Base-by-base conservation (phyloP, 1,140 invertebrate genomes). In the Micrasema longulum region DNA sequence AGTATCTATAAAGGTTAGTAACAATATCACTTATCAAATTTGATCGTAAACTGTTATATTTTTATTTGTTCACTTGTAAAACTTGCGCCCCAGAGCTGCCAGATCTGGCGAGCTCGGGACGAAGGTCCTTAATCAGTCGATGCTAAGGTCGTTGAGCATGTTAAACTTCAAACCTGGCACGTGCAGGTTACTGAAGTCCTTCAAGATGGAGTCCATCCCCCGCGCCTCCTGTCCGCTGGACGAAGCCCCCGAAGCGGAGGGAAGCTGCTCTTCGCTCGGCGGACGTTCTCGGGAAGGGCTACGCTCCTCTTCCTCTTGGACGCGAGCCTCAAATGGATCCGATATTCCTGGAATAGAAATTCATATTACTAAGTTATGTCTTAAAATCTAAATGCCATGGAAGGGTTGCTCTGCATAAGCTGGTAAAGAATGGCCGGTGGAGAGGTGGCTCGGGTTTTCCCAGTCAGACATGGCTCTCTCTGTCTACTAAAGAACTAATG, bases 51-150 rank as follows among this genome's bases (percentile, higher is more conserved):
- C 26, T 31, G n/a, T n/a, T n/a, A n/a, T n/a, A n/a, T n/a, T n/a
- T n/a, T n/a, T n/a, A n/a, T n/a, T n/a, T 45, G 14, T 60, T 60
- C 53, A 71, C 63, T 76, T 73, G 52, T 76, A 70, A 14, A 76
- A 53, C 53, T 72, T 74, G 9, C 75, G 63, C 18, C 72, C 75
- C 50, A 76, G 65, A 20, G 75, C 50, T 16, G 68, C 75, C 55
- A 76, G 38, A 71, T 79, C 77, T 73, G 81, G 80, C 10, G 80
- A 84, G 41, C 82, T 81, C 26, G 84, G 82, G 72, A 85, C 75
- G 77, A 83, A 83, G n/a, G 74, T 76, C 78, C 78, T 84, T 81
- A 85, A 83, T 85, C 84, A 85, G 81, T 85, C 83, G 63, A 85
- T 84, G 57, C 78, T 82, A 3, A 85, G 75, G 57, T 85, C 83